These are phyloP conservation scores for Potorous gilbertii DNA, from an alignment of 2,797 vertebrate species.

Conservation along the genomic window DNA sequence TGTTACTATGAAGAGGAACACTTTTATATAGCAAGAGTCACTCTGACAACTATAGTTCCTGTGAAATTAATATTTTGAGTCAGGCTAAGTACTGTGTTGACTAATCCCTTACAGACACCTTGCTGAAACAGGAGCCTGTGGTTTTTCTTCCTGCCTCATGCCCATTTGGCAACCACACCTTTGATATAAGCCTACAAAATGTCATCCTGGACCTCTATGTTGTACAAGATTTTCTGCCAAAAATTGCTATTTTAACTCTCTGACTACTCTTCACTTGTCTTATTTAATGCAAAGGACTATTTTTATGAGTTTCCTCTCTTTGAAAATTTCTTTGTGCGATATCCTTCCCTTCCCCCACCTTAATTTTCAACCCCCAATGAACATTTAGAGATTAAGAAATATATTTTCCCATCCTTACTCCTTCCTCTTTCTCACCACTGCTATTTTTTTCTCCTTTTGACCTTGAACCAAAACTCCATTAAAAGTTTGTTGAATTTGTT, in stretches of 20 bases:
- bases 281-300: conserved; percentile 36
- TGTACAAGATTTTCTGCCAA: conserved; percentile 7
- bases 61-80: conserved; percentile 17
- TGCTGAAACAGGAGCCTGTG: conserved; percentile 19
- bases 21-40: neutral
- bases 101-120: conserved; percentile 7
- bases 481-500: neutral
- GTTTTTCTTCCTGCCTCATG: conserved; percentile 57
- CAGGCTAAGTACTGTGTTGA: neutral
- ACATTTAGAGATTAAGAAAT: neutral
- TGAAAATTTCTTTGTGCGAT: neutral
- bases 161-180: conserved; percentile 43
- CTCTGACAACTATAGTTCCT: neutral
- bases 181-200: neutral
- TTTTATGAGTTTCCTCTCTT: neutral
- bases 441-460: conserved; percentile 5
- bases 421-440: neutral
- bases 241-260: neutral
- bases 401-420: neutral
- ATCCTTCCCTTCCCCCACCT: neutral
- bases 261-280: neutral
- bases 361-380: neutral
- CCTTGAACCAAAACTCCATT: neutral
- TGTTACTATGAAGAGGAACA: neutral
- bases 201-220: neutral